A percentile compares a stretch with the other conserved stretches of the same genome.
phyloP scores from a whole-genome alignment of 2,113 vertebrate genomes.

The Ivindomyrus marchei region DNA sequence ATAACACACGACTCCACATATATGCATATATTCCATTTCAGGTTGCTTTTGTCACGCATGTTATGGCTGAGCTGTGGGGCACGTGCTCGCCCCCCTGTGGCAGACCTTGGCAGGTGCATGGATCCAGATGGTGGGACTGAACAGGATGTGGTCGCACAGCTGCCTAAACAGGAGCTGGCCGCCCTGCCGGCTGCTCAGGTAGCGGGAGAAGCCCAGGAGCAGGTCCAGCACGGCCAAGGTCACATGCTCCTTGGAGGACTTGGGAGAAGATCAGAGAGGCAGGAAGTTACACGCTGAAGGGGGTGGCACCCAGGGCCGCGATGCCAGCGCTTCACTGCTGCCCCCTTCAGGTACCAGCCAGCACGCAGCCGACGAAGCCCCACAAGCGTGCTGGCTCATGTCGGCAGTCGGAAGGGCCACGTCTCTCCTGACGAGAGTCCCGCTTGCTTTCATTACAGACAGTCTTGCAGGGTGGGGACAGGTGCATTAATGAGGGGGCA shows the following conservation, averaged over 20 bases:
- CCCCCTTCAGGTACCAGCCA: neutral
- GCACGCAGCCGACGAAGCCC: neutral
- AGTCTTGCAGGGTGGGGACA: neutral
- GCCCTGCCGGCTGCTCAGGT: slow-evolving; percentile 85
- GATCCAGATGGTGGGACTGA: slow-evolving; percentile 97
- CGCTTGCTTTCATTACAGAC: neutral
- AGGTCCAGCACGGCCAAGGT: slow-evolving; percentile 83
- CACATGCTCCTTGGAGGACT: slow-evolving; percentile 94
- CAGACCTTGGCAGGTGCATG: slow-evolving; percentile 89
- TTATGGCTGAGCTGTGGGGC: neutral
- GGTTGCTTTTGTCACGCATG: neutral
- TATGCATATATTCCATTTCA: neutral
- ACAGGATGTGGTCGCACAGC: slow-evolving; percentile 91
- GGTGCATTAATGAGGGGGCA: neutral
- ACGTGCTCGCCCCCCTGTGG: neutral
- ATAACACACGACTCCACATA: neutral
- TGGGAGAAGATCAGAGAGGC: slow-evolving; percentile 8
- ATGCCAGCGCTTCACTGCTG: neutral
- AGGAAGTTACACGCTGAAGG: neutral
- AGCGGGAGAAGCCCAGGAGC: slow-evolving; percentile 87
- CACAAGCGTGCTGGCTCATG: neutral
- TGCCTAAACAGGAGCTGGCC: slow-evolving; percentile 89
- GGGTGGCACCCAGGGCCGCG: neutral
- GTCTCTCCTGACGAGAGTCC: neutral
- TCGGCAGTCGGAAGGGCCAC: neutral